Base-by-base conservation (phyloP, 2,113 vertebrate genomes). In the Bubo bubo region DNA sequence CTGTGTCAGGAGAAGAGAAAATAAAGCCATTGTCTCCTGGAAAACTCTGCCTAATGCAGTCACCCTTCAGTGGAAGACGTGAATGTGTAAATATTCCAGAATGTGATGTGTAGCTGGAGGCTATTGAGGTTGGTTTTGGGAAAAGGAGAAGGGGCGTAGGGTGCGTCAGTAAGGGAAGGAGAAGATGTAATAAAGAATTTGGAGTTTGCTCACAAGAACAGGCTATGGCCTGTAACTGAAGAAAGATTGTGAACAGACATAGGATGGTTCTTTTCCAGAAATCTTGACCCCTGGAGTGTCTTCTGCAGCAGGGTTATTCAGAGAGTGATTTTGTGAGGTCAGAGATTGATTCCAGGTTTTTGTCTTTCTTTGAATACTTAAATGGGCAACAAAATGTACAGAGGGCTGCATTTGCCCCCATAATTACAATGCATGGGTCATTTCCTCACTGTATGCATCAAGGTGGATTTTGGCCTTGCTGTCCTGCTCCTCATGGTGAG, bases 21-120 rank as follows among this genome's bases (percentile, higher is more conserved):
- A 92, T 84, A 76, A 94, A 90, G 76, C 70, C 62, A 9, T 50
- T 79, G 96, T 95, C 75, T 96, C 59, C 71, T 92, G 59, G 79
- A 80, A 86, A 74, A n/a, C 60, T 49, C 64, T 43, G 62, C 73
- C 37, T 10, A 1, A 1, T 28, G 52, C 53, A 49, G 55, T 35
- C 49, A 83, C 35, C 86, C 20, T 18, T 27, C 22, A 68, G 26
- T 66, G 82, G 83, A 86, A 77, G 91, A 60, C 3, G 4, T 53
- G 56, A 86, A 73, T 26, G 24, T 87, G 63, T 70, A 83, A 73
- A n/a, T 70, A 63, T 14, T 86, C 62, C 62, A 35, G 20, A 47
- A 56, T 37, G 16, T 58, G 77, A 70, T n/a, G 12, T 71, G 59
- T 55, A 30, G 74, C 71, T 67, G 24, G 77, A 73, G 77, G 64